Evolutionary conservation across 2,113 vertebrate species (phyloP), one percentile per base, ranked within the genome.

Genomic region (Thinocorus orbignyianus): DNA sequence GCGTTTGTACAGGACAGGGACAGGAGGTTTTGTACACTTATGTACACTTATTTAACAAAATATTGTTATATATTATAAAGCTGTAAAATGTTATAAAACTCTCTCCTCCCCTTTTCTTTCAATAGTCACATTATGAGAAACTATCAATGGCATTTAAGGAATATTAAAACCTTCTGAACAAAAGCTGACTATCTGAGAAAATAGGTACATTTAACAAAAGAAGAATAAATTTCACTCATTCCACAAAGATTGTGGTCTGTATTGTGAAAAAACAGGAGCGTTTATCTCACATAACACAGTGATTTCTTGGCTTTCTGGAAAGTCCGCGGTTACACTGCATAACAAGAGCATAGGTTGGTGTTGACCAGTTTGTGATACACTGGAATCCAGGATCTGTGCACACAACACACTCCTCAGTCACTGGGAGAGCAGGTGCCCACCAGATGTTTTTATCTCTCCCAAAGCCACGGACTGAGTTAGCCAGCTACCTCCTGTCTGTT

Each of bases 91-190:
- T 44, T 44, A 44, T 44, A 44, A 44, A 44, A 82, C 18, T 46
- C 15, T 35, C 5, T 22, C 8, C 12, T 0, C 6, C 2, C 2
- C 3, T 41, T 35, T 74, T 42, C 46, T 62, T 39, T 7, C 17
- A 28, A 31, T 25, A 35, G 17, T 33, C 33, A 64, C 33, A 52
- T 30, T 80, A 52, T 41, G 6, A 86, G 31, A 91, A 80, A 70
- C 3, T 42, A 61, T 35, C 46, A 77, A 33, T n/a, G 15, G 6
- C 26, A 48, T 55, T 65, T 57, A 57, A 72, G 13, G 86, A 86
- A 81, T 39, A 78, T 2, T 15, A 65, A 89, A 69, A 39, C 8
- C 8, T 39, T 51, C 52, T 55, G 31, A 89, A 82, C 6, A 80
- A 88, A 90, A 49, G 28, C 24, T 69, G 18, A 35, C 12, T 39